These are phyloP conservation scores for Orientallactaga sibirica DNA, from an alignment of 2,797 vertebrate species.

Conservation along the genomic window DNA sequence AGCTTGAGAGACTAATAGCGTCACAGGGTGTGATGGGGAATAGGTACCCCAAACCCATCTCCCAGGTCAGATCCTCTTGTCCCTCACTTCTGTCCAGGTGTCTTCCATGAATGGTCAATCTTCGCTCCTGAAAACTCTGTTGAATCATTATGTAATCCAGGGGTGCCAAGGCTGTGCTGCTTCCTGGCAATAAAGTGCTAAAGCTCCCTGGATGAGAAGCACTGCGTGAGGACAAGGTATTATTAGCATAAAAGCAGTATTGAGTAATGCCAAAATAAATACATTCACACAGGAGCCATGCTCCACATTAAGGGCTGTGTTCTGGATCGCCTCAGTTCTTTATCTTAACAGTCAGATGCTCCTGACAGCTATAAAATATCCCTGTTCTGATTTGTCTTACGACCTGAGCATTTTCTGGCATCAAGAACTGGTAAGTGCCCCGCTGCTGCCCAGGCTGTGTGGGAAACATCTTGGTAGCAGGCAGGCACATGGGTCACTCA, in stretches of 20 bases:
- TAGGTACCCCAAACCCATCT: not conserved
- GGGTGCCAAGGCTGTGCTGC: not conserved
- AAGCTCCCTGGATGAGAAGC: conserved; percentile 50
- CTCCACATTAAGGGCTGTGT: not conserved
- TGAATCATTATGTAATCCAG: conserved; percentile 33
- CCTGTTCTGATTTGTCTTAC: conserved; percentile 61
- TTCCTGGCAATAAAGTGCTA: not conserved
- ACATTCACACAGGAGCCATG: not conserved
- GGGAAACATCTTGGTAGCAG: not conserved
- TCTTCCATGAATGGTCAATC: not conserved
- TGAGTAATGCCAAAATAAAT: conserved; percentile 65
- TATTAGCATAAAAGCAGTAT: conserved; percentile 67
- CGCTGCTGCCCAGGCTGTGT: not conserved
- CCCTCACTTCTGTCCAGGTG: not conserved
- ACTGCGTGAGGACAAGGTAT: not conserved
- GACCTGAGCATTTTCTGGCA: conserved; percentile 53
- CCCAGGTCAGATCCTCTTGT: not conserved
- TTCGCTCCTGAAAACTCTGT: not conserved
- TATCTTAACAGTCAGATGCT: conserved; percentile 67
- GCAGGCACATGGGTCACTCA: not conserved
- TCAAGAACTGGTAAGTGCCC: not conserved
- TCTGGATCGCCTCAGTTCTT: conserved; percentile 47
- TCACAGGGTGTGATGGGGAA: not conserved
- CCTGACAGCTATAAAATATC: conserved; percentile 47
- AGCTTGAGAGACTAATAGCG: not conserved